phyloP scores from a whole-genome alignment of 2,113 vertebrate genomes.

The Colaptes auratus region DNA sequence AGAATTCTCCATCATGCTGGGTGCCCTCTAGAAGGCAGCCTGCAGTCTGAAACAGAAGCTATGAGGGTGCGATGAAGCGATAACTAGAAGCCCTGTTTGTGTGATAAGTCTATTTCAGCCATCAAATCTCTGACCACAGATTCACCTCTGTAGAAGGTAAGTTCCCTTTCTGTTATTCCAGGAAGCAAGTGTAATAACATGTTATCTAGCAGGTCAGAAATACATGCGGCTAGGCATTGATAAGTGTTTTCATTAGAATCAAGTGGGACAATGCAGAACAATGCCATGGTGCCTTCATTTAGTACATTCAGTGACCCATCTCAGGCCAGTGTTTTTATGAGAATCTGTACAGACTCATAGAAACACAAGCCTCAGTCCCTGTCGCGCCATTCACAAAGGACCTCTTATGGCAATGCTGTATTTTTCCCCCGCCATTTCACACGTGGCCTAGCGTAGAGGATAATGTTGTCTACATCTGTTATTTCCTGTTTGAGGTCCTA shows the following conservation, averaged over 20 bases:
- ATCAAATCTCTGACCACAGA: neutral
- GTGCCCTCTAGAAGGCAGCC: neutral
- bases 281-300: constrained; percentile 26
- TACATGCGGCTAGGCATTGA: constrained; percentile 13
- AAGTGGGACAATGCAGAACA: constrained; percentile 41
- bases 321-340: constrained; percentile 18
- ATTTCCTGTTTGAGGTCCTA: constrained; percentile 26
- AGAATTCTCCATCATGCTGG: neutral
- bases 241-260: constrained; percentile 44
- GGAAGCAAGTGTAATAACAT: constrained; percentile 12
- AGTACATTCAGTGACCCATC: constrained; percentile 50
- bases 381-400: constrained; percentile 62
- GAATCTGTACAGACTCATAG: constrained; percentile 6
- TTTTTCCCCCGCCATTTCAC: constrained; percentile 23
- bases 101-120: neutral
- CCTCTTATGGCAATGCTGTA: neutral
- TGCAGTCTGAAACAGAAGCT: neutral
- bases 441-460: constrained; percentile 28
- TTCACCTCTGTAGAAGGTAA: neutral
- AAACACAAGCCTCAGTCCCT: constrained; percentile 55
- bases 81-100: neutral
- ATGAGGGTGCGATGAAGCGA: fast-evolving
- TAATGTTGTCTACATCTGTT: constrained; percentile 44
- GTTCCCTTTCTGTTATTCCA: constrained; percentile 2
- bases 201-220: constrained; percentile 24